A percentile compares a stretch with the other conserved stretches of the same genome.
These are phyloP conservation scores for Altica lythri DNA, from an alignment of 2,888 invertebrate species.

Conservation along the genomic window DNA sequence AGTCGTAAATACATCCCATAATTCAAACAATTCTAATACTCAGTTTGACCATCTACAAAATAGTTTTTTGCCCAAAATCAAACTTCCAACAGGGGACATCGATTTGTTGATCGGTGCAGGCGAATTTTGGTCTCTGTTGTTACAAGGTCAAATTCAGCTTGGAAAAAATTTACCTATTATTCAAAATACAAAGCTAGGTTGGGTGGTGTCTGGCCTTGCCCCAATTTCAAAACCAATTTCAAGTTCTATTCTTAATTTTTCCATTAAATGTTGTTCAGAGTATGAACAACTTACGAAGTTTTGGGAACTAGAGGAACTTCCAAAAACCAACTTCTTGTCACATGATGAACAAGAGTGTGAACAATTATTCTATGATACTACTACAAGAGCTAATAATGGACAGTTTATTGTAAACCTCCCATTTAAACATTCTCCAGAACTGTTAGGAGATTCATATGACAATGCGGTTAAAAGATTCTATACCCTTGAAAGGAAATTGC, in stretches of 20 bases:
- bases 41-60: no score
- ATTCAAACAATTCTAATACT: no score
- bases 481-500: not conserved
- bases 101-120: no score
- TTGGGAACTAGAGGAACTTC: constrained; percentile 5
- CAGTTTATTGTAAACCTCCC: constrained; percentile 10
- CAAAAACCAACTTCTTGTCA: not conserved
- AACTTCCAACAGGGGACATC: no score
- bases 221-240: not conserved
- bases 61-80: no score
- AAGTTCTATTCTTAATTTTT: not conserved
- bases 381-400: not conserved
- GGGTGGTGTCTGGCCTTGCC: not conserved
- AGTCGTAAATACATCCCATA: no score
- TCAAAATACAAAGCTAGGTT: not conserved
- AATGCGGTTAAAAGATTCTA: constrained; percentile 10
- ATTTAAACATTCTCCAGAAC: not conserved
- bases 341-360: constrained; percentile 6
- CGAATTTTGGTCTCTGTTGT: no score
- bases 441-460: constrained; percentile 7
- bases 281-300: not conserved
- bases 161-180: no score
- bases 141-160: no score
- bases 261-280: not conserved
- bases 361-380: constrained; percentile 2